Conservation (phyloP, 1,140 invertebrate species). For the Lucilia sericata region DNA sequence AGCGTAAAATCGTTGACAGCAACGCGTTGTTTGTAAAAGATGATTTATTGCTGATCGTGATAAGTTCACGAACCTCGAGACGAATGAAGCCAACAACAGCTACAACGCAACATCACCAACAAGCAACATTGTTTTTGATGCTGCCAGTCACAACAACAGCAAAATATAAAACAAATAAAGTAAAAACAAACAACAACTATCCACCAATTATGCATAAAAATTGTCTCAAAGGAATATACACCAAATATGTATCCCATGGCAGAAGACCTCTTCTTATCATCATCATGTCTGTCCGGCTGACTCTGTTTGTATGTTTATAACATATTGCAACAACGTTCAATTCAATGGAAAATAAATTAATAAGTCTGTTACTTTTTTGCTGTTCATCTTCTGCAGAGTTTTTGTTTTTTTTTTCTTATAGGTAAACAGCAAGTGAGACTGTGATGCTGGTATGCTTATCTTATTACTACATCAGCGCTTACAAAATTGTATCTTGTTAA, state of each 20-base stretch:
- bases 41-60: slow-evolving; percentile 51
- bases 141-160: slow-evolving; percentile 1
- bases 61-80: slow-evolving; percentile 46
- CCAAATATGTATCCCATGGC: background rate
- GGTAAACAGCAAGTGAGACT: background rate
- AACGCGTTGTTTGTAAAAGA: slow-evolving; percentile 49
- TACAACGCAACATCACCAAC: background rate
- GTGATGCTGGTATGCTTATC: slow-evolving; percentile 41
- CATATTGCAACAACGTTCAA: background rate
- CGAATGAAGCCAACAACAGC: slow-evolving; percentile 26
- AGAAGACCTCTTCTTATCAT: slow-evolving; percentile 5
- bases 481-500: slow-evolving; percentile 54
- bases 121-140: slow-evolving; percentile 5
- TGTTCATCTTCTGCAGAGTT: background rate
- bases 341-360: slow-evolving; percentile 9
- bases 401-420: background rate
- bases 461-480: slow-evolving; percentile 48
- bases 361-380: background rate
- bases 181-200: background rate
- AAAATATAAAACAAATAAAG: background rate
- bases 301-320: background rate
- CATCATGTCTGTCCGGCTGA: background rate
- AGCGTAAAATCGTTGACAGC: slow-evolving; percentile 49
- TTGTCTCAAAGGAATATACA: slow-evolving; percentile 22
- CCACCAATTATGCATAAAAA: slow-evolving; percentile 41